These are phyloP conservation scores for Acrobasis suavella DNA, from an alignment of 2,888 invertebrate species.

Conservation along the genomic window DNA sequence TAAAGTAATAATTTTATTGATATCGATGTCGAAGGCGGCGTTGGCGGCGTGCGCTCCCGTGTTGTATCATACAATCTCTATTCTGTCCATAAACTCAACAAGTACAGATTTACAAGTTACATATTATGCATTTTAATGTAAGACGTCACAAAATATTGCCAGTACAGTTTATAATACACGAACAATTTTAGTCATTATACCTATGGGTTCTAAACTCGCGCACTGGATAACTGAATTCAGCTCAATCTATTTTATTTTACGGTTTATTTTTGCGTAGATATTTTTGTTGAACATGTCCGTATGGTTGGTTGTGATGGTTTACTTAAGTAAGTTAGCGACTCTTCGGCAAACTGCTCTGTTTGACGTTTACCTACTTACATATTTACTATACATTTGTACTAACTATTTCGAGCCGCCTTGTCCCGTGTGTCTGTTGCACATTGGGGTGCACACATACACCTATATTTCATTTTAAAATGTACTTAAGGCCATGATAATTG, in stretches of 20 bases:
- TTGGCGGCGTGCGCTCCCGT: constrained; percentile 47
- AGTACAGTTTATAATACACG: constrained; percentile 66
- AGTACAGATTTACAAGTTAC: constrained; percentile 73
- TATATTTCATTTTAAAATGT: constrained; percentile 49
- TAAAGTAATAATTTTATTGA: constrained; percentile 77
- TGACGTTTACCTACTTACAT: constrained; percentile 57
- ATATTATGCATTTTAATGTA: constrained; percentile 67
- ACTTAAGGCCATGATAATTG: constrained; percentile 60
- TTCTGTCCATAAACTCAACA: constrained; percentile 76
- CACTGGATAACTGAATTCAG: constrained; percentile 66
- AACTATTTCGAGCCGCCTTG: constrained; percentile 48
- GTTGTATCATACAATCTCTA: constrained; percentile 67
- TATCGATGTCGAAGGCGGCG: constrained; percentile 59
- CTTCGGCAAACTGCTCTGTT: constrained; percentile 68
- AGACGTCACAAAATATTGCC: constrained; percentile 78
- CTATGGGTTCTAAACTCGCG: constrained; percentile 70
- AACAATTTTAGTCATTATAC: constrained; percentile 68
- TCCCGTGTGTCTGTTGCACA: constrained; percentile 48
- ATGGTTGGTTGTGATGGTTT: constrained; percentile 82
- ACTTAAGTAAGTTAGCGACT: constrained; percentile 80
- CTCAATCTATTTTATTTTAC: constrained; percentile 68
- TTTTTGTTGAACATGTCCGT: constrained; percentile 77
- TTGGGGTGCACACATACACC: constrained; percentile 27
- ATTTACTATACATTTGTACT: constrained; percentile 66
- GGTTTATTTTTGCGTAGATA: constrained; percentile 62